Percentiles rank a stretch among this genome's conserved stretches.
These are phyloP conservation scores for Creontiades dilutus DNA, from an alignment of 2,888 invertebrate species.

Conservation along the genomic window DNA sequence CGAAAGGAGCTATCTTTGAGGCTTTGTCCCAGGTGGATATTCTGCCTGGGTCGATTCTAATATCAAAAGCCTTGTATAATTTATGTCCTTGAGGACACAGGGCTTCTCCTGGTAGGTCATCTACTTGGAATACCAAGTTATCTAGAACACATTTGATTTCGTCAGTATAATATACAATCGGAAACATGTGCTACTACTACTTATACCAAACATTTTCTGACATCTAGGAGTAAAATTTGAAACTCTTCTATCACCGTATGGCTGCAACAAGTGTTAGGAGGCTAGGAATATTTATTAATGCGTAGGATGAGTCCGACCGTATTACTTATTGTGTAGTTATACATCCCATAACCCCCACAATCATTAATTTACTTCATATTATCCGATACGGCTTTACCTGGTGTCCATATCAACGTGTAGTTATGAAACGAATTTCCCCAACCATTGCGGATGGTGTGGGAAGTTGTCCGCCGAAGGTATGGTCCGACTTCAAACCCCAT, in stretches of 20 bases:
- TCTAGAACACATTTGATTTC: neutral
- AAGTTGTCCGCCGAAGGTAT: neutral
- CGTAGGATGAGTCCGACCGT: too few relatives aligned
- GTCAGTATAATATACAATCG: too few relatives aligned
- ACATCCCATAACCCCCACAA: too few relatives aligned
- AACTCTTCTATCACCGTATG: too few relatives aligned
- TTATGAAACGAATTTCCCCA: conserved; percentile 4
- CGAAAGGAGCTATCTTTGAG: neutral
- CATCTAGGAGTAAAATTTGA: too few relatives aligned
- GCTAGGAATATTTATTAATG: too few relatives aligned
- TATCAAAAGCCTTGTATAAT: neutral
- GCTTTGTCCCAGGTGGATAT: neutral
- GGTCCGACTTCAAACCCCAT: neutral
- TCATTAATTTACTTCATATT: too few relatives aligned
- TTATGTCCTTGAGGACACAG: neutral
- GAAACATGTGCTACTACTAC: too few relatives aligned
- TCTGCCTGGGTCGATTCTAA: neutral
- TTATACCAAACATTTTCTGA: too few relatives aligned
- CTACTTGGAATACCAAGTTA: conserved; percentile 14
- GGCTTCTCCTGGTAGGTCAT: neutral
- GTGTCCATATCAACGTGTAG: conserved; percentile 11
- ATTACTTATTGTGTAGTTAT: too few relatives aligned
- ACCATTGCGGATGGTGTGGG: neutral
- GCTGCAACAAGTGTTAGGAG: too few relatives aligned
- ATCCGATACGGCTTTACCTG: conserved; percentile 1